A percentile compares a stretch with the other conserved stretches of the same genome.
phyloP scores from a whole-genome alignment of 64 coral and sea anemone genomes.

The Orbicella faveolata region DNA sequence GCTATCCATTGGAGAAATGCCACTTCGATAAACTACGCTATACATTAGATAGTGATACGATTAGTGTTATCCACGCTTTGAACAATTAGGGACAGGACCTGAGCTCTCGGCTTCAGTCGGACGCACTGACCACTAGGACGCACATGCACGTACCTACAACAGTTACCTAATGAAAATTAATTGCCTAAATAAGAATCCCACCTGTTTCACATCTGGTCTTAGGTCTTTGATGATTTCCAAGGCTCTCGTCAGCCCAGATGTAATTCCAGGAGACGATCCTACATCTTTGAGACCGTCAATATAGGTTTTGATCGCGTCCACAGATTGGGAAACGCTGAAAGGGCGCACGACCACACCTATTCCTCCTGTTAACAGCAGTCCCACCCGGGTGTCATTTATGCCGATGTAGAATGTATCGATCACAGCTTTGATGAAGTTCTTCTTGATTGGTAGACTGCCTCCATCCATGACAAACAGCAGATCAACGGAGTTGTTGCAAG shows the following conservation, averaged over 20 bases:
- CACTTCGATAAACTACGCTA: too few relatives aligned
- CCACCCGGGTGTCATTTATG: not conserved
- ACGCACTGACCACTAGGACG: too few relatives aligned
- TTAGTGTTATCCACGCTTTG: too few relatives aligned
- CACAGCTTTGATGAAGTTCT: constrained; percentile 65
- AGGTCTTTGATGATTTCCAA: constrained; percentile 21
- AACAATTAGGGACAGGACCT: too few relatives aligned
- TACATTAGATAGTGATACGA: too few relatives aligned
- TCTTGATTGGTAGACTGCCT: constrained; percentile 47
- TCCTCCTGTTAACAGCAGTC: not conserved
- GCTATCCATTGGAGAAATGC: too few relatives aligned
- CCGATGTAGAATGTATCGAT: constrained; percentile 60
- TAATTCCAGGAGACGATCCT: not conserved
- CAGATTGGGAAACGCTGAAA: not conserved
- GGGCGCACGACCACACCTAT: not conserved
- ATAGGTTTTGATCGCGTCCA: not conserved
- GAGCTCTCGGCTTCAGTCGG: too few relatives aligned
- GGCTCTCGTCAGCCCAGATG: constrained; percentile 6
- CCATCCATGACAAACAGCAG: constrained; percentile 67
- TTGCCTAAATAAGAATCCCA: not conserved
- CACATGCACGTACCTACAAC: too few relatives aligned
- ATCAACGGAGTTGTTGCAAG: constrained; percentile 55
- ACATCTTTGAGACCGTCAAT: not conserved
- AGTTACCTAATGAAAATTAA: too few relatives aligned
- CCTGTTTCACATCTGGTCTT: constrained; percentile 34